These are phyloP conservation scores for Trigoniulus corallinus DNA, from an alignment of 1,140 invertebrate species.

Conservation along the genomic window DNA sequence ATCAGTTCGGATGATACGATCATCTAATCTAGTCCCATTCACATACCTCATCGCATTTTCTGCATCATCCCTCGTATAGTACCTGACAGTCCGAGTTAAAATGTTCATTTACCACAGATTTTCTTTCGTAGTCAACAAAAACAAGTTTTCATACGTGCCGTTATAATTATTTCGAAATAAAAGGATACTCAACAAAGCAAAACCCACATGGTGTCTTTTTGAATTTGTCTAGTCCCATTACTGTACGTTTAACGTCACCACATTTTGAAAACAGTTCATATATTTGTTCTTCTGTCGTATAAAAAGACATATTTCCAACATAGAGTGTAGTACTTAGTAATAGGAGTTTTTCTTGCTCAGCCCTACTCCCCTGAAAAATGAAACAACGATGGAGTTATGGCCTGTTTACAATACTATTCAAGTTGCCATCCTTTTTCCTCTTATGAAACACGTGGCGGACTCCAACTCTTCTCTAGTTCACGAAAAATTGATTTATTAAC, in stretches of 20 bases:
- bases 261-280: slow-evolving; percentile 92
- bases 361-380: slow-evolving; percentile 75
- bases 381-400: too few relatives aligned
- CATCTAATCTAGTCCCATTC: slow-evolving; percentile 92
- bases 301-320: slow-evolving; percentile 96
- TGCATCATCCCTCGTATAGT: slow-evolving; percentile 72
- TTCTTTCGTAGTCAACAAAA: background rate
- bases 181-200: slow-evolving; percentile 87
- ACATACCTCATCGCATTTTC: slow-evolving; percentile 92
- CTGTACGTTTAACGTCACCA: slow-evolving; percentile 86
- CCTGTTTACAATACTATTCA: too few relatives aligned
- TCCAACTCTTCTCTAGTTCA: background rate
- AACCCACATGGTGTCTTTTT: slow-evolving; percentile 99
- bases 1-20: slow-evolving; percentile 91
- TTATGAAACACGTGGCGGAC: slow-evolving; percentile 16
- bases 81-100: slow-evolving; percentile 25
- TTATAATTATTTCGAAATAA: slow-evolving; percentile 2
- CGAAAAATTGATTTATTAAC: too few relatives aligned
- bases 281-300: slow-evolving; percentile 97
- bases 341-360: slow-evolving; percentile 75
- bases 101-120: background rate
- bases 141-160: background rate
- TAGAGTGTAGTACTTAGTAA: slow-evolving; percentile 69
- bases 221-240: slow-evolving; percentile 97
- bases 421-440: too few relatives aligned